Conservation (phyloP, 2,113 vertebrate genomes). For the Hydrochoerus hydrochaeris region DNA sequence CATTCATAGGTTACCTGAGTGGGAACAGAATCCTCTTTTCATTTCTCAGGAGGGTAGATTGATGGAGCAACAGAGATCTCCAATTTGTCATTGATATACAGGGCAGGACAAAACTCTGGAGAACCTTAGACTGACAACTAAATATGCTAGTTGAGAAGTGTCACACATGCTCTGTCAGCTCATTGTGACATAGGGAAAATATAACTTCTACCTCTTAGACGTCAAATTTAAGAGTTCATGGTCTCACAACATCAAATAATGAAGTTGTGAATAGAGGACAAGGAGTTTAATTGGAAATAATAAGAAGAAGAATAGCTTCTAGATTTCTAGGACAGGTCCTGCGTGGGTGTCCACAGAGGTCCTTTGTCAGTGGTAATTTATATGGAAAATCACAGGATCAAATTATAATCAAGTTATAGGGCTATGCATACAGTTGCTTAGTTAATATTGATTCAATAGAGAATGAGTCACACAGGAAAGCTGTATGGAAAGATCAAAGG, state of each 20-base stretch:
- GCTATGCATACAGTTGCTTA: neutral
- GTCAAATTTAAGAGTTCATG: neutral
- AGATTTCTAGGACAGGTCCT: too few species aligned
- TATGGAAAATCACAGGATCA: neutral
- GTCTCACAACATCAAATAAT: neutral
- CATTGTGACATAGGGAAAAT: neutral
- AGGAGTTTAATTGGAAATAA: neutral
- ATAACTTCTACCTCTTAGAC: neutral
- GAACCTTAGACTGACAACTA: too few species aligned
- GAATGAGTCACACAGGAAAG: neutral
- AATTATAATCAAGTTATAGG: neutral
- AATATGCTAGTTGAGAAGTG: too few species aligned
- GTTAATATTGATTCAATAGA: neutral
- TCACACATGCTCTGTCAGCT: neutral
- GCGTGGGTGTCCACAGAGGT: neutral
- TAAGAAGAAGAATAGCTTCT: neutral
- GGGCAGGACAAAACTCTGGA: neutral
- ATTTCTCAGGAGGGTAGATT: neutral
- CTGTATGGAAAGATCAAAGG: neutral
- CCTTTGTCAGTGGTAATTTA: neutral
- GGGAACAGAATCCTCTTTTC: too few species aligned
- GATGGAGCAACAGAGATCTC: neutral
- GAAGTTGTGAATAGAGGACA: neutral
- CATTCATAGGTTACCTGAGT: neutral
- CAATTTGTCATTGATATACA: neutral